Base-by-base conservation (phyloP, 2,113 vertebrate genomes). In the Gila orcuttii region DNA sequence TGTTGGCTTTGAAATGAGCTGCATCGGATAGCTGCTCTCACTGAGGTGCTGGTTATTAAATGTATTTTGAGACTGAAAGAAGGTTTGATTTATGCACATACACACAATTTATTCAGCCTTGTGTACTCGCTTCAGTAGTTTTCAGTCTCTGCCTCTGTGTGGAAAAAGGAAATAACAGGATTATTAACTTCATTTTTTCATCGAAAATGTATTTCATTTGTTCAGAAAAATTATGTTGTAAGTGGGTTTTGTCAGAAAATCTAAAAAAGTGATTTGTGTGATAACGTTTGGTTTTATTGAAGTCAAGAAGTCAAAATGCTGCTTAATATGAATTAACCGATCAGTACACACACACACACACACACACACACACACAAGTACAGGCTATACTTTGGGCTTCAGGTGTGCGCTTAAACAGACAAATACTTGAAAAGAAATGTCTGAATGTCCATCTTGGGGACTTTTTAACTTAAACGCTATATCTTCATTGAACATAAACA, bases 1-100 rank as follows among this genome's bases (percentile, higher is more conserved):
- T 79, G 33, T n/a, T 73, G 36, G 69, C 36, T 42, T 79, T 25
- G 23, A 60, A 79, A 21, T 25, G 8, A 39, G 77, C 23, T 28
- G 60, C 23, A 39, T 13, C 42, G 55, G 33, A 62, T 17, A 45
- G 6, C 19, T 6, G 33, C 52, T 42, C 57, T 79, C 57, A 6
- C 36, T 55, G 19, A 57, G 76, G 52, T 78, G 52, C 76, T 39
- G 74, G 76, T 78, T 36, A 59, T 78, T 79, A 79, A 60, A 62
- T 79, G 12, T 17, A 42, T 42, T 62, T 62, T 62, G 11, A 17
- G 55, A 42, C 57, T 62, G 69, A 42, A 42, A 42, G 23, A 79
- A 25, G 23, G 23, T 79, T 42, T 79, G 77, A 62, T 79, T 62
- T 42, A 42, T 79, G 13, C 8, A 42, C 77, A 62, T 15, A 59